Conservation (phyloP, 2,888 invertebrate genomes). For the Argyresthia albistria region DNA sequence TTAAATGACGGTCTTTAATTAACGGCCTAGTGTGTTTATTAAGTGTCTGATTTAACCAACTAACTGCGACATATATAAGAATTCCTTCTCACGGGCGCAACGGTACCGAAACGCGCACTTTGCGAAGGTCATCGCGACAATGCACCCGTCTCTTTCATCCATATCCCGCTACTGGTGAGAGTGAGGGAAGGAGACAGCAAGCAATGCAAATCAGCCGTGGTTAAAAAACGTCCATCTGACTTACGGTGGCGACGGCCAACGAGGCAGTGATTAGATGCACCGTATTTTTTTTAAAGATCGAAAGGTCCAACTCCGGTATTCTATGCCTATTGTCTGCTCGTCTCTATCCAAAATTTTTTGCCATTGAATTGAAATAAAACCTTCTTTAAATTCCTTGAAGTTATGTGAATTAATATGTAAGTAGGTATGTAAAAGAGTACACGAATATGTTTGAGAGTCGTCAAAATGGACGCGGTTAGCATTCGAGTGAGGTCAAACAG, state of each 20-base stretch:
- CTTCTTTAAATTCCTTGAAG: no score
- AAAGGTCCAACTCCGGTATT: slow-evolving; percentile 26
- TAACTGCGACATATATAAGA: no score
- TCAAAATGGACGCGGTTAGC: no score
- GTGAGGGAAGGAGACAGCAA: slow-evolving; percentile 24
- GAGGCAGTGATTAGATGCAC: slow-evolving; percentile 54
- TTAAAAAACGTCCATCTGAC: slow-evolving; percentile 45
- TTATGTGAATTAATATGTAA: no score
- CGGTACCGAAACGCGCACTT: slow-evolving; percentile 56
- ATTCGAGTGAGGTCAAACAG: no score
- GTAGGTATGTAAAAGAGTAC: no score
- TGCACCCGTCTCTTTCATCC: slow-evolving; percentile 26
- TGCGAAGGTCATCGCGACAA: slow-evolving; percentile 39
- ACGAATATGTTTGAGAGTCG: no score
- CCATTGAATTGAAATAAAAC: no score
- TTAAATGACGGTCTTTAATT: no score
- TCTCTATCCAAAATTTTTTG: slow-evolving; percentile 2
- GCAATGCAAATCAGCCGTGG: slow-evolving; percentile 47
- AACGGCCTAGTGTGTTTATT: no score
- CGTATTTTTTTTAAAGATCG: slow-evolving; percentile 35
- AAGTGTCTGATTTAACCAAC: no score
- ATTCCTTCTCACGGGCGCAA: slow-evolving; percentile 62
- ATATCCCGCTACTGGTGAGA: slow-evolving; percentile 5
- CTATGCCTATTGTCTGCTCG: slow-evolving; percentile 35
- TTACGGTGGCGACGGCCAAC: slow-evolving; percentile 34